Evolutionary conservation across 2,113 vertebrate species (phyloP), one percentile per base, ranked within the genome.

Genomic region (Bungarus multicinctus): DNA sequence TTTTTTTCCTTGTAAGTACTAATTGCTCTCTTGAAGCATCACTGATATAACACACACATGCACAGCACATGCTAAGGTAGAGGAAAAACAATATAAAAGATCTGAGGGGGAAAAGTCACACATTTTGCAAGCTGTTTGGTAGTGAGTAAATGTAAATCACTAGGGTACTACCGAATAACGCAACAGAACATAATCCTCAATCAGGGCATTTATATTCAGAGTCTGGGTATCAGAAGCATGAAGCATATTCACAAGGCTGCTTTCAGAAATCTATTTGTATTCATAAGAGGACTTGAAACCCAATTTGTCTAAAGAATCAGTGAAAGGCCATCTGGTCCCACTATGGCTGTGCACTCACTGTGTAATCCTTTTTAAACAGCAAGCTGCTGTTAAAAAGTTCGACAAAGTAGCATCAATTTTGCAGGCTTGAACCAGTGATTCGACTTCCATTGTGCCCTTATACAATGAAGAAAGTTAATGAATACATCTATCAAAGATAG

Each of bases 281-380:
- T 94, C 94, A 92, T 91, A 94, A 95, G 85, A 60, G 91, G 92
- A 91, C 89, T 94, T 25, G 87, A 93, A 95, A 92, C 87, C 5
- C 69, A 92, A 55, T 94, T 90, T 94, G 74, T 94, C 94, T 93
- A 81, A 97, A 95, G 95, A 93, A 89, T 94, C 94, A 94, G 85
- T 94, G 85, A 91, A 96, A 95, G 95, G 96, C 96, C 96, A 96
- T 96, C 96, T 97, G 96, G 95, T 96, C 95, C 96, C 91, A 91
- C 1, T 95, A 95, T 30, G 85, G 96, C n/a, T 89, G 93, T 89
- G 95, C 94, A 95, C 57, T 94, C 92, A 93, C 91, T 94, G 94
- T 92, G 91, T 89, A 96, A 96, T 96, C 95, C 96, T 95, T 94
- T 94, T 91, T 85, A 96, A 93, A 50, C 47, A 96, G 95, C 3